Evolutionary conservation across 92 coral and sea anemone genomes (phyloP).

Genomic region (Chrysogorgia sp.): DNA sequence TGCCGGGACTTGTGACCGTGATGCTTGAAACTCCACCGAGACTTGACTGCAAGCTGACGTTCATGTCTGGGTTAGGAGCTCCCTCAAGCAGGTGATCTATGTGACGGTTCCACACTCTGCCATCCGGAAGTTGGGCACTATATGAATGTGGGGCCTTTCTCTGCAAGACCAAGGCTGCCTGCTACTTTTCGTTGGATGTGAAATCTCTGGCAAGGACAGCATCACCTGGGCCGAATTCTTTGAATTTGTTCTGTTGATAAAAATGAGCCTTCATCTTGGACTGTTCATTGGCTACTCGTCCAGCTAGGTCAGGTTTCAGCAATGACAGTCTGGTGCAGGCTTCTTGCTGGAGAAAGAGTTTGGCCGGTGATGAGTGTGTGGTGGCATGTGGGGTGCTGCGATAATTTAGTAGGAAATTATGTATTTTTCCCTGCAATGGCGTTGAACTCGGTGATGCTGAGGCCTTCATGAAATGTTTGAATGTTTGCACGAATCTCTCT

Average conservation of each 20-base stretch:
- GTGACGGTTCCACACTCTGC: constrained; percentile 28
- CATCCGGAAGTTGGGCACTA: background rate
- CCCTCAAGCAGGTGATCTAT: background rate
- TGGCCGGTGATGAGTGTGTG: background rate
- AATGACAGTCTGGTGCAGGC: background rate
- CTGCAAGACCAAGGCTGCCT: constrained; percentile 10
- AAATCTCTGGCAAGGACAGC: constrained; percentile 31
- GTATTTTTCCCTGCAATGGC: no score
- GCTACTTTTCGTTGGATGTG: constrained; percentile 20
- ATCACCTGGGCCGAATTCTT: constrained; percentile 15
- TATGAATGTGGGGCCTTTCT: constrained; percentile 33
- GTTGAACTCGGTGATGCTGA: constrained; percentile 11
- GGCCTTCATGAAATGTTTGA: constrained; percentile 29
- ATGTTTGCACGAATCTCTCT: constrained; percentile 56
- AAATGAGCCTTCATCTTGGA: background rate
- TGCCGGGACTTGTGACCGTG: no score
- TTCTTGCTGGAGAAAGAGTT: background rate
- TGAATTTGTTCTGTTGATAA: constrained; percentile 13
- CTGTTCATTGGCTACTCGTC: background rate
- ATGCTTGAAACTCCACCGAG: no score
- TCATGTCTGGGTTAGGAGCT: no score
- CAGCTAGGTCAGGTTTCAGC: background rate
- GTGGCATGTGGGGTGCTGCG: background rate
- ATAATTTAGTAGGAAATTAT: constrained; percentile 13
- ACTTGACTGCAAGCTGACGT: no score